Conservation (phyloP, 2,797 vertebrate species). For the Sebastes paucispinis region DNA sequence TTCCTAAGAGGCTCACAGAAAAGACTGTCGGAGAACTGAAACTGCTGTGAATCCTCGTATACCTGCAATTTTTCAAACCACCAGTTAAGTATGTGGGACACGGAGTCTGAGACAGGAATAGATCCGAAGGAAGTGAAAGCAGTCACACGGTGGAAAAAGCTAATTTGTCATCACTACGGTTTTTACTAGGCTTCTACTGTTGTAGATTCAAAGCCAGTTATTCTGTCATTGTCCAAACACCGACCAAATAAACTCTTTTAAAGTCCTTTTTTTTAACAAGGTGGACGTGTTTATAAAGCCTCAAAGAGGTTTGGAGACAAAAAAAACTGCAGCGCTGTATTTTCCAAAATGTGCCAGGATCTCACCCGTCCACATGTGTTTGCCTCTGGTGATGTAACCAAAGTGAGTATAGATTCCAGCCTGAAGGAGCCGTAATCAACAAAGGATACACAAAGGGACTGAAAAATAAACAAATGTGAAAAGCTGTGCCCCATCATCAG, state of each 20-base stretch:
- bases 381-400: slow-evolving; percentile 40
- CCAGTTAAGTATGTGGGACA: slow-evolving; percentile 34
- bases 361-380: slow-evolving; percentile 14
- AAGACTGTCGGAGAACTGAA: neutral
- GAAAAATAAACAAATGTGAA: slow-evolving; percentile 34
- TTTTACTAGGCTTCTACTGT: slow-evolving; percentile 36
- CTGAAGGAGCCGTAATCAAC: slow-evolving; percentile 26
- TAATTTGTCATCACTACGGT: slow-evolving; percentile 58
- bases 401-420: slow-evolving; percentile 8
- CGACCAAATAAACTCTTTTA: slow-evolving; percentile 41
- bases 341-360: slow-evolving; percentile 36
- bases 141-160: slow-evolving; percentile 63
- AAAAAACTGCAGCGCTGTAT: neutral
- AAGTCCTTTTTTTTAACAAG: slow-evolving; percentile 32
- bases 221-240: slow-evolving; percentile 52
- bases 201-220: slow-evolving; percentile 34
- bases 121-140: slow-evolving; percentile 63
- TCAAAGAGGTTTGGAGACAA: slow-evolving; percentile 28
- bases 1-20: neutral
- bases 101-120: slow-evolving; percentile 58
- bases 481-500: neutral
- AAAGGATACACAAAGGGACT: slow-evolving; percentile 15
- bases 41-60: slow-evolving; percentile 4
- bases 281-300: slow-evolving; percentile 17
- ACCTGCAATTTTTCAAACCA: slow-evolving; percentile 46